phyloP scores from a whole-genome alignment of 2,888 invertebrate species.

The Dyspetes luteomarginatus region DNA sequence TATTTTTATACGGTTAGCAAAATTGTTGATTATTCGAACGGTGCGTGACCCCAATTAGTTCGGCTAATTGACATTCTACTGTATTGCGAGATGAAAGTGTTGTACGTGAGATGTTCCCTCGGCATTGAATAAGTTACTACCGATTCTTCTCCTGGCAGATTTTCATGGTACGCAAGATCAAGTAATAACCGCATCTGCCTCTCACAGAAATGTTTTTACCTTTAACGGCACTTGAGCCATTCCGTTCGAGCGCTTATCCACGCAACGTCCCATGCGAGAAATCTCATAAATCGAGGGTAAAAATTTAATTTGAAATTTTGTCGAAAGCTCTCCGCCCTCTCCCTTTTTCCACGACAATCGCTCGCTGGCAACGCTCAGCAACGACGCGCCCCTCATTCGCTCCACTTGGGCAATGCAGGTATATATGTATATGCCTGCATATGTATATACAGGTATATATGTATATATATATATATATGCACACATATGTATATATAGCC shows the following conservation, averaged over 20 bases:
- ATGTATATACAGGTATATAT: not conserved
- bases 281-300: slow-evolving; percentile 19
- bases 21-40: too few relatives aligned
- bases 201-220: not conserved
- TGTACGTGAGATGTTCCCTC: too few relatives aligned
- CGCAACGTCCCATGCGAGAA: not conserved
- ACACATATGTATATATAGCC: too few relatives aligned
- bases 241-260: not conserved
- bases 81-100: too few relatives aligned
- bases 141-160: too few relatives aligned
- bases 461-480: not conserved
- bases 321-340: slow-evolving; percentile 37
- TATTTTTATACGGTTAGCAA: too few relatives aligned
- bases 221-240: not conserved
- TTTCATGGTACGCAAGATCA: not conserved
- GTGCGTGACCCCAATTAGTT: too few relatives aligned
- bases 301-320: slow-evolving; percentile 15
- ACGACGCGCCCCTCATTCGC: not conserved
- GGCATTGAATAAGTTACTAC: too few relatives aligned
- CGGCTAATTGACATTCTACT: too few relatives aligned
- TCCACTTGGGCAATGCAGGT: not conserved
- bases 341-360: slow-evolving; percentile 12
- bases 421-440: not conserved
- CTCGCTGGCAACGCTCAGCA: not conserved
- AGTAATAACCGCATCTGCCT: not conserved